These are phyloP conservation scores for Protonibea diacanthus DNA, from an alignment of 2,797 vertebrate species.

Conservation along the genomic window DNA sequence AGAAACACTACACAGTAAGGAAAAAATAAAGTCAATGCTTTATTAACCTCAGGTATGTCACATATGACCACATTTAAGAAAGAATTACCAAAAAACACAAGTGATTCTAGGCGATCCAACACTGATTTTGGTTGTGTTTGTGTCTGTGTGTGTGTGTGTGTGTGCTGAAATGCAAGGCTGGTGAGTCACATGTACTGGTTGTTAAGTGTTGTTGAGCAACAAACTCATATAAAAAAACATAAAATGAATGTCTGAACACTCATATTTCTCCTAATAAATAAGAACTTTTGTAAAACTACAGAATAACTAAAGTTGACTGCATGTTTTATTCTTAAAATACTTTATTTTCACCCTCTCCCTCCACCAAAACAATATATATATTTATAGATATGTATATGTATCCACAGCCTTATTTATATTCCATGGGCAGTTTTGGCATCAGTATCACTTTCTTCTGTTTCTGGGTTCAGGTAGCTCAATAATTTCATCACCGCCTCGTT, in stretches of 20 bases:
- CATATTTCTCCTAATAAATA: conserved; percentile 65
- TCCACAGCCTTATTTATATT: conserved; percentile 70
- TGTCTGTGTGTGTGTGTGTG: conserved; percentile 40
- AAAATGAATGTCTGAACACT: conserved; percentile 73
- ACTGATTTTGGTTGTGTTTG: conserved; percentile 61
- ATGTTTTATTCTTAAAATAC: conserved; percentile 79
- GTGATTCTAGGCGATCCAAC: conserved; percentile 71
- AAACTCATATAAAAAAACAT: conserved; percentile 67
- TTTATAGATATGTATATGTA: conserved; percentile 49
- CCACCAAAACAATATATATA: conserved; percentile 62
- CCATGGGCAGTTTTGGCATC: conserved; percentile 86
- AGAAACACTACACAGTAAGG: conserved; percentile 81
- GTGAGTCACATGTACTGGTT: conserved; percentile 68
- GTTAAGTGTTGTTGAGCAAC: conserved; percentile 66
- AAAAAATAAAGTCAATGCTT: conserved; percentile 88
- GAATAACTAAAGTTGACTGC: conserved; percentile 66
- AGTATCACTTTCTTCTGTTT: conserved; percentile 84
- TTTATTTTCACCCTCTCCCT: conserved; percentile 60
- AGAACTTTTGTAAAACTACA: conserved; percentile 67
- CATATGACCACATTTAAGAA: conserved; percentile 83
- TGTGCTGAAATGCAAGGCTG: conserved; percentile 58
- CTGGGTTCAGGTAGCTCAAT: conserved; percentile 91
- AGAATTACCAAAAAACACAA: conserved; percentile 76
- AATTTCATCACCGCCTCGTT: conserved; percentile 92
- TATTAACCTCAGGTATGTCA: conserved; percentile 85